Base-by-base conservation (phyloP, 2,888 invertebrate genomes). In the Noctua fimbriata region DNA sequence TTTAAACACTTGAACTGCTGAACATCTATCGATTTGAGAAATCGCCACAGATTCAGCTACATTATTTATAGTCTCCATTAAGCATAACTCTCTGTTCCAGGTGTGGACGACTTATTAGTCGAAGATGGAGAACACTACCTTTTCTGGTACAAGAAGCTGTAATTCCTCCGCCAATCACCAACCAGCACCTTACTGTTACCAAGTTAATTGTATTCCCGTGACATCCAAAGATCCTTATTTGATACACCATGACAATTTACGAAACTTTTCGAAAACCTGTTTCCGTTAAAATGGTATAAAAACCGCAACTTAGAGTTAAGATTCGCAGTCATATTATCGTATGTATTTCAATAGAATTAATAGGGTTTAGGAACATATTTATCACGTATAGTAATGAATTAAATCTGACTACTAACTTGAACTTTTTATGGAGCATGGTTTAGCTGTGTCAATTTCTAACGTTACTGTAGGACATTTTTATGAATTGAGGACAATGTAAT, bases 81-180 rank as follows among this genome's bases (percentile, higher is more conserved):
- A 58, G 4, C 5, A 32, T n/a, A 24, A 16, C 65, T 87, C 89
- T 88, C 83, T 86, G 88, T 97, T 97, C 16, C 96, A 98, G 99
- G 99, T 91, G 99, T 99, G 55, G 99, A 99, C 93, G 99, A 99
- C 92, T 96, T 99, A 87, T 97, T 98, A 91, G 98, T 99, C 52
- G 98, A 98, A 95, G 98, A 99, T 90, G 98, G 98, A 36, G 98
- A 99, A 93, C 98, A 98, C 93, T 99, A 98, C 92, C 97, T 99
- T 72, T 99, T 99, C 96, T 99, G 99, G 99, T 99, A 99, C 96
- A 99, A 99, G 97, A 98, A 99, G 95, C 97, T 99, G 96, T 99
- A 98, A 98, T 73, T 84, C 78, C 55, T 71, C 49, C 44, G 69
- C 49, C 32, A 65, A 76, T n/a, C 76, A 41, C 41, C 55, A 70